A percentile compares a stretch with the other conserved stretches of the same genome.
phyloP scores from a whole-genome alignment of 2,797 vertebrate genomes.

The Chaunax sp. region DNA sequence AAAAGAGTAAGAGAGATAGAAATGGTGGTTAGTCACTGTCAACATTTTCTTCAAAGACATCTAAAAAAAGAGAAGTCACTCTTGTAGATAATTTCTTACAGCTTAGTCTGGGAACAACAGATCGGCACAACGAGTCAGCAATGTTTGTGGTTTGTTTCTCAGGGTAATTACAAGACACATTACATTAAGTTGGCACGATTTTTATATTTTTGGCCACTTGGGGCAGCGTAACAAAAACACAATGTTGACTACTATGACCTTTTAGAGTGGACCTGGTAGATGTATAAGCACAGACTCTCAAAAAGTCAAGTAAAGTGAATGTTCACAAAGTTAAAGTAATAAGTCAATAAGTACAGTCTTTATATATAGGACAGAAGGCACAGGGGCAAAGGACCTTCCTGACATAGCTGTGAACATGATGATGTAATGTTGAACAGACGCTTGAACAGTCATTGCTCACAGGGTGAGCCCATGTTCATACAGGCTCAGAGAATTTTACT shows the following conservation, averaged over 20 bases:
- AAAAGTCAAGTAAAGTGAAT: constrained; percentile 27
- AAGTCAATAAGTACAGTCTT: constrained; percentile 26
- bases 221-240: neutral
- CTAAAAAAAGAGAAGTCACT: constrained; percentile 5
- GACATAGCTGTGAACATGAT: constrained; percentile 39
- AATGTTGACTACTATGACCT: neutral
- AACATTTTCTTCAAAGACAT: neutral
- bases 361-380: constrained; percentile 3
- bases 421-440: constrained; percentile 58
- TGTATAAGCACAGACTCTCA: constrained; percentile 29
- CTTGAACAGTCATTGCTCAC: constrained; percentile 23
- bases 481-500: constrained; percentile 33
- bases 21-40: constrained; percentile 8
- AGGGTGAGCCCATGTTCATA: constrained; percentile 28
- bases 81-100: constrained; percentile 14
- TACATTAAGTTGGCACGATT: neutral
- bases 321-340: constrained; percentile 14
- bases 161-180: constrained; percentile 24
- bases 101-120: no score
- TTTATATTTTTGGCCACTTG: neutral
- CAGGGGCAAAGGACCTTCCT: constrained; percentile 29
- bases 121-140: constrained; percentile 1
- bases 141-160: constrained; percentile 11
- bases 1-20: constrained; percentile 8
- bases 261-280: neutral